These are phyloP conservation scores for Notiomystis cincta DNA, from an alignment of 2,113 vertebrate genomes.

Conservation along the genomic window DNA sequence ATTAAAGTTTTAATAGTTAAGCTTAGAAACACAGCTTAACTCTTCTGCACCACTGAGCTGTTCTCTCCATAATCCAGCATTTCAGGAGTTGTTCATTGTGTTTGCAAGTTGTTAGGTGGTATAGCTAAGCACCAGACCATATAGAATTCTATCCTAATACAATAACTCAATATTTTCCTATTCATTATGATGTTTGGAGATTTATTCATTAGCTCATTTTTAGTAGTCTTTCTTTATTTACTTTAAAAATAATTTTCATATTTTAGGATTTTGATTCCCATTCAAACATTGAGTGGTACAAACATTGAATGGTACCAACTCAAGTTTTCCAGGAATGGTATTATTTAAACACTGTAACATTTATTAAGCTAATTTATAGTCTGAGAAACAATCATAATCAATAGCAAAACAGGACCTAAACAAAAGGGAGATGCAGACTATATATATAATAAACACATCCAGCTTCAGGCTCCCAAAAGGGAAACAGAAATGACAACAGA, in stretches of 20 bases:
- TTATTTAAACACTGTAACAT: neutral
- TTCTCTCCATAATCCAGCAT: neutral
- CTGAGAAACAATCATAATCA: neutral
- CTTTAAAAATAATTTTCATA: neutral
- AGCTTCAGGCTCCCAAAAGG: neutral
- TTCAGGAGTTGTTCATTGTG: neutral
- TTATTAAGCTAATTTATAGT: neutral
- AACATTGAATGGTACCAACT: neutral
- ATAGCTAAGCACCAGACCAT: neutral
- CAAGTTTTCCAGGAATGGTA: neutral
- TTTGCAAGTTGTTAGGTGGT: neutral
- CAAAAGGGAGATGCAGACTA: neutral
- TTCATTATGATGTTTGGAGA: neutral
- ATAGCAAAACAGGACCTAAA: slow-evolving; percentile 7
- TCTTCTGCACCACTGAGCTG: neutral
- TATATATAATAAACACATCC: neutral
- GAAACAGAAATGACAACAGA: neutral
- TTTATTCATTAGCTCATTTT: neutral
- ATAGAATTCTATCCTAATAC: neutral
- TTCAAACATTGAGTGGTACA: neutral
- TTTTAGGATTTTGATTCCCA: neutral
- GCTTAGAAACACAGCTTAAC: neutral
- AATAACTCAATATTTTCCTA: neutral
- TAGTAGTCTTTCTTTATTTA: too few relatives aligned
- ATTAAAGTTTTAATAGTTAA: neutral